Evolutionary conservation across 2,888 invertebrate species (phyloP).

Genomic region (Acanthacorydalis orientalis): DNA sequence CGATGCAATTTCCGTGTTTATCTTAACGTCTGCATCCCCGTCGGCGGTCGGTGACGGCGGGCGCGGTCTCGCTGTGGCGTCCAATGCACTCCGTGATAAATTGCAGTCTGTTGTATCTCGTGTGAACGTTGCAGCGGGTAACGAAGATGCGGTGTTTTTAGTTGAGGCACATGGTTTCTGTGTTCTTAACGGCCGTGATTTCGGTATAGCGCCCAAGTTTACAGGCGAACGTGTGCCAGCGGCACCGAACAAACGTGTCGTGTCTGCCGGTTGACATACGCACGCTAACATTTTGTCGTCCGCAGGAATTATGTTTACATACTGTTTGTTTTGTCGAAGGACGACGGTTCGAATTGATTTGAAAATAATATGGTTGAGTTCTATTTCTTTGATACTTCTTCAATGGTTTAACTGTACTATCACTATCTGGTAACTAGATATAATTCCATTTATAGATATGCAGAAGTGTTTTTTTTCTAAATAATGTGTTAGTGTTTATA

Average conservation of each 20-base stretch:
- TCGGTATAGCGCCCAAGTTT: conserved; percentile 22
- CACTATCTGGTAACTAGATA: too few species aligned
- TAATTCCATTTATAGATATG: too few species aligned
- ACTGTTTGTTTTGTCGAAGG: background rate
- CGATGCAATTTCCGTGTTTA: background rate
- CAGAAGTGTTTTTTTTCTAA: too few species aligned
- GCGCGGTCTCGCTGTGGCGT: conserved; percentile 18
- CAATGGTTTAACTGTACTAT: too few species aligned
- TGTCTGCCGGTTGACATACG: conserved; percentile 47
- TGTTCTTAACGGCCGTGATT: background rate
- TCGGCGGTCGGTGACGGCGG: conserved; percentile 20
- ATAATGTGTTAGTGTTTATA: too few species aligned
- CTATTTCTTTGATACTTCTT: too few species aligned
- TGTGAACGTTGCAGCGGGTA: conserved; percentile 14
- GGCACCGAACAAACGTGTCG: conserved; percentile 18
- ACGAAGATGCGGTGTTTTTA: conserved; percentile 10
- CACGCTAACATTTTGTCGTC: conserved; percentile 36
- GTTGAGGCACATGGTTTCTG: background rate
- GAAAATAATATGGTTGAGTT: too few species aligned
- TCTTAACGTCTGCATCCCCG: conserved; percentile 16
- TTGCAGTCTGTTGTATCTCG: conserved; percentile 24
- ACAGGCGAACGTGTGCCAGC: conserved; percentile 32
- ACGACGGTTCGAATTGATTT: too few species aligned
- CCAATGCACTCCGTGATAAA: too few species aligned
- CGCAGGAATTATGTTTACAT: background rate